A percentile compares a stretch with the other conserved stretches of the same genome.
phyloP scores from a whole-genome alignment of 2,113 vertebrate species.

The Rhinichthys klamathensis region DNA sequence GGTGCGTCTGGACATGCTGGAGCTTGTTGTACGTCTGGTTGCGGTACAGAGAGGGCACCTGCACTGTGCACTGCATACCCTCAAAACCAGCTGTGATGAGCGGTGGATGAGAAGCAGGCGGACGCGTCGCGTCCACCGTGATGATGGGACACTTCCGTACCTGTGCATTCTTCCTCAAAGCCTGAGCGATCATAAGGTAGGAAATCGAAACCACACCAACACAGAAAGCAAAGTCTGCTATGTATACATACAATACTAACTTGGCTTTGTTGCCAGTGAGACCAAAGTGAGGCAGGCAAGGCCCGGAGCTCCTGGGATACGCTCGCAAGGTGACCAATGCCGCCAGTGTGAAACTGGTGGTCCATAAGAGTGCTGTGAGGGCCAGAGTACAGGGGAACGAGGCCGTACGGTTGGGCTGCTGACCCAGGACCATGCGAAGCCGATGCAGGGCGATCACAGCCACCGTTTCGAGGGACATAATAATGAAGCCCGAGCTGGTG shows the following conservation, averaged over 20 bases:
- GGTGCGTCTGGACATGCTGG: slow-evolving; percentile 79
- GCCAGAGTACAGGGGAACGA: slow-evolving; percentile 88
- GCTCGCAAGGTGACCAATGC: slow-evolving; percentile 85
- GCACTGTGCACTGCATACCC: slow-evolving; percentile 74
- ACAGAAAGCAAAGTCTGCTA: slow-evolving; percentile 91
- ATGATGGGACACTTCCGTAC: slow-evolving; percentile 82
- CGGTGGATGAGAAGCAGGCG: slow-evolving; percentile 70
- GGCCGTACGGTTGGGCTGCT: slow-evolving; percentile 84
- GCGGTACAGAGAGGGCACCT: slow-evolving; percentile 84
- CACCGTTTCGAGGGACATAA: slow-evolving; percentile 96
- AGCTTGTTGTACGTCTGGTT: slow-evolving; percentile 87
- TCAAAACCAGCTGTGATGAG: slow-evolving; percentile 74
- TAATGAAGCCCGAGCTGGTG: slow-evolving; percentile 90
- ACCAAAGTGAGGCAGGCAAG: slow-evolving; percentile 90
- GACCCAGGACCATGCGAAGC: slow-evolving; percentile 91
- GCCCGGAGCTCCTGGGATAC: slow-evolving; percentile 78
- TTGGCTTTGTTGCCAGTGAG: slow-evolving; percentile 77
- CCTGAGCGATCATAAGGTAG: slow-evolving; percentile 91
- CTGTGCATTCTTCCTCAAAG: slow-evolving; percentile 86
- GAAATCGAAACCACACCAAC: slow-evolving; percentile 88
- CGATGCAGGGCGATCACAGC: slow-evolving; percentile 93
- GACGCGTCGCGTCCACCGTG: slow-evolving; percentile 78
- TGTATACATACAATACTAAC: slow-evolving; percentile 86
- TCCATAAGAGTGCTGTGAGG: slow-evolving; percentile 89
- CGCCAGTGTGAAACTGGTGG: slow-evolving; percentile 90